These are phyloP conservation scores for Brenthis ino DNA, from an alignment of 2,888 invertebrate genomes.

Conservation along the genomic window DNA sequence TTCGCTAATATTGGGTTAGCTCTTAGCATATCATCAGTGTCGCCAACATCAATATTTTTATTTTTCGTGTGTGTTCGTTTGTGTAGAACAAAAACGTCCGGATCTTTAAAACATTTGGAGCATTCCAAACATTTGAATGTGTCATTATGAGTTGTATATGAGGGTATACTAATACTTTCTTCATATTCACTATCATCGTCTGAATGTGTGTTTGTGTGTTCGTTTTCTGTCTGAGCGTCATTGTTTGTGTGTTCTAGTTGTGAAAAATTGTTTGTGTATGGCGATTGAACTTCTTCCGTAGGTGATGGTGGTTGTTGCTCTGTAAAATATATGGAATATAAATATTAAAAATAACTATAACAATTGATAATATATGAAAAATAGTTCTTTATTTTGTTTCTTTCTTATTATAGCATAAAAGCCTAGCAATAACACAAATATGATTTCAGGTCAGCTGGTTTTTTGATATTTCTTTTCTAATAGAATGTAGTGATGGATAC, in stretches of 20 bases:
- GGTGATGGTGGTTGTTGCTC: conserved; percentile 24
- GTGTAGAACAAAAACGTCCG: conserved; percentile 68
- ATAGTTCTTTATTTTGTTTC: too few relatives aligned
- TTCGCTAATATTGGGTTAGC: conserved; percentile 73
- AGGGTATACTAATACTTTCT: not conserved
- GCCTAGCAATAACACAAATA: too few relatives aligned
- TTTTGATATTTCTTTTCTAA: too few relatives aligned
- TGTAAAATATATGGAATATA: conserved; percentile 11
- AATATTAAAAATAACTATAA: not conserved
- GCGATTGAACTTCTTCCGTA: conserved; percentile 33
- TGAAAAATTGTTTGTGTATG: conserved; percentile 24
- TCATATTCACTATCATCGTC: not conserved
- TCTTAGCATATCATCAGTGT: conserved; percentile 56
- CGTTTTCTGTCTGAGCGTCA: conserved; percentile 19
- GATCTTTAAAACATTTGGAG: conserved; percentile 74
- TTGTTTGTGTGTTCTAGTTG: conserved; percentile 12
- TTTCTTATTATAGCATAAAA: too few relatives aligned
- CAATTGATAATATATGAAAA: not conserved
- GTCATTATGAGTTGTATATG: conserved; percentile 30
- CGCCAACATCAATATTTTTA: conserved; percentile 54
- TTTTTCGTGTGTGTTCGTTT: conserved; percentile 54
- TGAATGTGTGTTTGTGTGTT: conserved; percentile 19
- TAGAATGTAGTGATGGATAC: too few relatives aligned
- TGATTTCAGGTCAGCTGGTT: too few relatives aligned
- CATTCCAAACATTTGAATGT: conserved; percentile 66